Evolutionary conservation across 1,140 invertebrate genomes (phyloP).

Genomic region (Tetranychus cinnabarinus): DNA sequence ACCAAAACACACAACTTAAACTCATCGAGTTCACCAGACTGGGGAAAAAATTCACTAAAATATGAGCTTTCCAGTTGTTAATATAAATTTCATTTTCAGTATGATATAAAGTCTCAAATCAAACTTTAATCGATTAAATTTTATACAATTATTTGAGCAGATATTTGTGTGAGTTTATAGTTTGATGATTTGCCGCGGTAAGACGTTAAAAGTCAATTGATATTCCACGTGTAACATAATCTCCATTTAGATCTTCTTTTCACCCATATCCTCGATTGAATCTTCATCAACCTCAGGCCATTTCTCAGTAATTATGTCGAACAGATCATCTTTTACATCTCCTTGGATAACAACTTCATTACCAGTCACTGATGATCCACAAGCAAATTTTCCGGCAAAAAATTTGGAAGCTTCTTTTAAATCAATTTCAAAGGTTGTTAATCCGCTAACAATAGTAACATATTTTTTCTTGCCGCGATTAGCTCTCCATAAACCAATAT

Average conservation of each 20-base stretch:
- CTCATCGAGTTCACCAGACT: too few species aligned
- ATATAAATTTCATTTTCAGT: too few species aligned
- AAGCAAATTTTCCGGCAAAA: constrained; percentile 92
- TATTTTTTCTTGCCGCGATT: constrained; percentile 96
- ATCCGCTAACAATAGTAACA: constrained; percentile 48
- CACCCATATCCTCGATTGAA: constrained; percentile 29
- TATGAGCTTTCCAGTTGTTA: too few species aligned
- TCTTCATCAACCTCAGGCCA: constrained; percentile 56
- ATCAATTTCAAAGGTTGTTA: constrained; percentile 85
- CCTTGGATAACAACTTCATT: constrained; percentile 99
- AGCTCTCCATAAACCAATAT: constrained; percentile 56
- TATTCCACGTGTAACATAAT: too few species aligned
- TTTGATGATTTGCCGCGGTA: too few species aligned
- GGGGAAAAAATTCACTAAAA: too few species aligned
- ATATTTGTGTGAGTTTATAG: too few species aligned
- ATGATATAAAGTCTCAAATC: too few species aligned
- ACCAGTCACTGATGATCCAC: constrained; percentile 90
- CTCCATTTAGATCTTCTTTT: constrained; percentile 24
- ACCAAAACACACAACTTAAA: too few species aligned
- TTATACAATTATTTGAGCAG: too few species aligned
- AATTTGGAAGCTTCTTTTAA: constrained; percentile 93
- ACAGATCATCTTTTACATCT: constrained; percentile 87
- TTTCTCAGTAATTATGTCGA: constrained; percentile 91
- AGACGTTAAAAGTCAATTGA: too few species aligned
- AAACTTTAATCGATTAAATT: too few species aligned